Evolutionary conservation across 1,140 invertebrate species (phyloP), one percentile per base, ranked within the genome.

Genomic region (Calliphora vicina): DNA sequence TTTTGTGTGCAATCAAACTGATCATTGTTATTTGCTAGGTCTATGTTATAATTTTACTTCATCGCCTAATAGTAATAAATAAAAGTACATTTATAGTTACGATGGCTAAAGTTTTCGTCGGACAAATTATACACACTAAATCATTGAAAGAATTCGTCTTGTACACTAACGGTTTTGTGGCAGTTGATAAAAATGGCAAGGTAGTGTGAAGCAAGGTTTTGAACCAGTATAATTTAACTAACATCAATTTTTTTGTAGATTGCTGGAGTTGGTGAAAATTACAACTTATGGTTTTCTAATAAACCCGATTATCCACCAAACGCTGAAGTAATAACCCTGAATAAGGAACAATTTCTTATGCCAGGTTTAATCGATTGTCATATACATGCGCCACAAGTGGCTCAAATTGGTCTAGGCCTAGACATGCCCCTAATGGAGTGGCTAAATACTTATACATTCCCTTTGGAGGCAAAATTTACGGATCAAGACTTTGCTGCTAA

Each of bases 281-380:
- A 85, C 29, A 15, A 29, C 74, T 84, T 23, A 83, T 81, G 84
- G 57, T 74, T 10, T 20, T 25, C 1, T 50, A 81, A 6, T 20
- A 57, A 1, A 15, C 23, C 81, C 1, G 10, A 85, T 29, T 78
- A 25, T 42, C 43, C 74, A 0, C 13, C 43, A n/a, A 57, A 20
- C 8, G 76, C 43, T 15, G 23, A 80, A 26, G 85, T 89, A 35
- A 88, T 89, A 50, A 83, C 84, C 13, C 85, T 96, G 10, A 90
- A 88, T 61, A 80, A 90, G 12, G 91, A 91, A 81, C 93, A 97
- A 91, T 95, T 97, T 88, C 86, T 98, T 6, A 94, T 97, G 85
- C 97, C 97, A 5, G 97, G 97, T 4, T 94, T 98, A 83, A 92
- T 97, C 5, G 97, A 98, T 89, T 95, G 95, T 15, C 97, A 98